Evolutionary conservation across 2,113 vertebrate species (phyloP).

Genomic region (Drymodes brunneopygia): DNA sequence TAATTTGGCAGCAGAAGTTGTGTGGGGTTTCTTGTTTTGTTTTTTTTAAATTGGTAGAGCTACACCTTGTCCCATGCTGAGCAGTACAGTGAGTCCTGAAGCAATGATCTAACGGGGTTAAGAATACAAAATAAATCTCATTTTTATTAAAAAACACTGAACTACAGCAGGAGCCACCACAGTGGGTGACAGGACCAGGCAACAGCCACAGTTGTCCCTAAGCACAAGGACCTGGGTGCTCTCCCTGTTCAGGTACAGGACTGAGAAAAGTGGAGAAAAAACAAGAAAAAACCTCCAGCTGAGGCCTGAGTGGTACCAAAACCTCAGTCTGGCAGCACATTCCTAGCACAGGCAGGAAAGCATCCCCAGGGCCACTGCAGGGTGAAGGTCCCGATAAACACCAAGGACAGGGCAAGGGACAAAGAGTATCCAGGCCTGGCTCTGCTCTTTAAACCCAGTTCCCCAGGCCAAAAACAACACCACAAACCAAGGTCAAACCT

Average conservation of each 20-base stretch:
- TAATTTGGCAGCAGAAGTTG: not conserved
- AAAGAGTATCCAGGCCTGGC: not conserved
- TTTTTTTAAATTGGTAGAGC: not conserved
- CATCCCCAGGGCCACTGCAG: not conserved
- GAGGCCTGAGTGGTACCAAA: not conserved
- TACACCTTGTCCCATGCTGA: not conserved
- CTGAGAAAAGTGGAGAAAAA: not conserved
- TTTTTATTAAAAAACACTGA: not conserved
- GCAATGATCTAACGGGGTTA: not conserved
- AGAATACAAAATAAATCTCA: not conserved
- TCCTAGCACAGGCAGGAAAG: not conserved
- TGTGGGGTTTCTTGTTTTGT: not conserved
- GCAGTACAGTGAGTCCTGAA: not conserved
- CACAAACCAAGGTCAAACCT: not conserved
- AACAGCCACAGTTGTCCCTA: not conserved
- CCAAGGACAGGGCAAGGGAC: not conserved
- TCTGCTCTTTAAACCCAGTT: not conserved
- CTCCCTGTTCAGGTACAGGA: not conserved
- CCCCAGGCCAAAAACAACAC: not conserved
- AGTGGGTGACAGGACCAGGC: not conserved
- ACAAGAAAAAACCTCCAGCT: not conserved
- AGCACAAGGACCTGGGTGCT: not conserved
- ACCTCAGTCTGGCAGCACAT: not conserved
- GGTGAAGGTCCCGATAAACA: not conserved
- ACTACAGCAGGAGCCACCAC: not conserved